Percentiles rank a stretch among this genome's conserved stretches.
These are phyloP conservation scores for Dipodomys merriami DNA, from an alignment of 2,113 vertebrate genomes.

Conservation along the genomic window DNA sequence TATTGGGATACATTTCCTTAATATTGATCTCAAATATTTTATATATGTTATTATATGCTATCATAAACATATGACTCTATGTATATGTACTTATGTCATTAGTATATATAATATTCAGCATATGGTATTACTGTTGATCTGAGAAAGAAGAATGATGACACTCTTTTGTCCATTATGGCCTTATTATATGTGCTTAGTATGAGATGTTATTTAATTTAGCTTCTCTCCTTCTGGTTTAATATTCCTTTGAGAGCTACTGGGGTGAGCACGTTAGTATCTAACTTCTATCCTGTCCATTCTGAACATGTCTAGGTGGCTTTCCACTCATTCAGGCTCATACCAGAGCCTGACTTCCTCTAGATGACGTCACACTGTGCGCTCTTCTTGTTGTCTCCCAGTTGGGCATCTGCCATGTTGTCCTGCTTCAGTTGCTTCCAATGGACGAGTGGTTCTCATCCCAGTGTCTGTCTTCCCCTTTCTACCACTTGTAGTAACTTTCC, in stretches of 20 bases:
- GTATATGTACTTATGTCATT: no score
- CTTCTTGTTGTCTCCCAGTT: background rate
- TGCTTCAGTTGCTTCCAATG: background rate
- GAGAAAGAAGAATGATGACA: no score
- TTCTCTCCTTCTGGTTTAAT: no score
- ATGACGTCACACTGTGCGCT: background rate
- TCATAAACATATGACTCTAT: no score
- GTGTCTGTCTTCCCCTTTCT: background rate
- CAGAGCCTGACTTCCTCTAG: background rate
- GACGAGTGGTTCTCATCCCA: background rate
- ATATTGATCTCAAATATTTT: no score
- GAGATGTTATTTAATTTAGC: no score
- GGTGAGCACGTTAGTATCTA: background rate
- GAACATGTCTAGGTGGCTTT: background rate
- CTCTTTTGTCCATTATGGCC: no score
- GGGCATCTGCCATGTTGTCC: fast-evolving
- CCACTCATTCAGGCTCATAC: background rate
- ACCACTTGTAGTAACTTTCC: background rate
- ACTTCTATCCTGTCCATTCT: background rate
- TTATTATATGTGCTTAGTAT: no score
- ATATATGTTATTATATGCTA: no score
- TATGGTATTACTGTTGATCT: no score
- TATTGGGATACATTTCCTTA: no score
- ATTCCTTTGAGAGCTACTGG: background rate
- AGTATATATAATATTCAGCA: no score